Base-by-base conservation (phyloP, 1,140 invertebrate genomes). In the Sarcophaga peregrina region DNA sequence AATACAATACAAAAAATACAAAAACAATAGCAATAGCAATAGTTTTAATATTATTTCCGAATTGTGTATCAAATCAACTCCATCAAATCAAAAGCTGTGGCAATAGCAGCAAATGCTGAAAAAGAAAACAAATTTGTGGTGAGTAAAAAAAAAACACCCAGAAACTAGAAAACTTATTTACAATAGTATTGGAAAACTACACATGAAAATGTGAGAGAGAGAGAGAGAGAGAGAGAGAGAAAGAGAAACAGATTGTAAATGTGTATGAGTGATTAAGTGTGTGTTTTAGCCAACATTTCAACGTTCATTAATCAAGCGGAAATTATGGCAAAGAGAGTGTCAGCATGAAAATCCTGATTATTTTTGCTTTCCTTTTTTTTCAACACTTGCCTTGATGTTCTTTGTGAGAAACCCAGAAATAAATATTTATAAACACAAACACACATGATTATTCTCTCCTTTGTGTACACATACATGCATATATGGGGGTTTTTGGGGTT, bases 251-350 rank as follows among this genome's bases (percentile, higher is more conserved):
- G 25, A 37, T 15, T 58, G 10, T 58, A n/a, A 2, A 1, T 15
- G 54, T n/a, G 13, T 58, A 58, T 58, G 15, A n/a, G 4, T 13
- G 13, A 58, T 15, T 5, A 15, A 4, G 8, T 58, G 15, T 58
- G n/a, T 58, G 62, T 68, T n/a, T 68, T 68, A 25, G 62, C 62
- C 17, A 68, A 68, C 62, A 68, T 68, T 68, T 68, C 62, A 68
- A 68, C 62, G 62, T 68, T 78, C 75, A 78, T 78, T 78, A 78
- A 78, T 78, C 75, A 78, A 52, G 75, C 17, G 25, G 75, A 78
- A 52, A 78, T 78, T 78, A 78, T 78, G 74, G 46, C 20, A 17
- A 10, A 20, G 48, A 50, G 75, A 17, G 75, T 78, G 75, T 78
- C 48, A 17, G 20, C 75, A 52, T 50, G 75, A 78, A 78, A 78